Conservation (phyloP, 2,113 vertebrate species). For the Rhinoderma darwinii region DNA sequence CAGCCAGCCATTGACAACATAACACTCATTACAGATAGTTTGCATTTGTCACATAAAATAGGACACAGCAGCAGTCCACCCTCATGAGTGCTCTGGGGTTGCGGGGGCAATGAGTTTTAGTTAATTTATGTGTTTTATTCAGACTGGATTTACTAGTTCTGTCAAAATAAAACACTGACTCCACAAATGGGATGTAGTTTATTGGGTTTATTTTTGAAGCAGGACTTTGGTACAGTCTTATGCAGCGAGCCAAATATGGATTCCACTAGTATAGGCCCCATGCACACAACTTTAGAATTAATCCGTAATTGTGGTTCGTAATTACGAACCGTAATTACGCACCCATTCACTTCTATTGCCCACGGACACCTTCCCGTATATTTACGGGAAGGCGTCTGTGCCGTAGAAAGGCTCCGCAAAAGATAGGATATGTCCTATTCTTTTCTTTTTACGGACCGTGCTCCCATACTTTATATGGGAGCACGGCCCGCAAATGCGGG, state of each 20-base stretch:
- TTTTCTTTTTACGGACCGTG: too few relatives aligned
- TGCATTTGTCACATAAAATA: slow-evolving; percentile 36
- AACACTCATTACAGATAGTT: slow-evolving; percentile 1
- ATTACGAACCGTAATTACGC: too few relatives aligned
- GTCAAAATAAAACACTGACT: background rate
- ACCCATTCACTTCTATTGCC: too few relatives aligned
- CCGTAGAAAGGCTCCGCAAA: too few relatives aligned
- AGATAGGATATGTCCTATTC: too few relatives aligned
- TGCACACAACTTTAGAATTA: too few relatives aligned
- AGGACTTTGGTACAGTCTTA: background rate
- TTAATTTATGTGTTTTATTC: background rate
- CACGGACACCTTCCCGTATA: too few relatives aligned
- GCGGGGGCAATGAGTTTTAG: background rate
- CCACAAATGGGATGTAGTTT: background rate
- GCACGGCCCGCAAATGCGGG: too few relatives aligned
- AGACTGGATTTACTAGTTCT: background rate
- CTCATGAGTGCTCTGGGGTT: background rate
- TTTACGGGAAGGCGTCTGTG: too few relatives aligned
- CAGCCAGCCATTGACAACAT: background rate
- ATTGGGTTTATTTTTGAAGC: background rate
- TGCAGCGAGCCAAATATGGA: background rate
- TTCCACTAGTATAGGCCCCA: background rate
- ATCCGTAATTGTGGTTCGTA: too few relatives aligned
- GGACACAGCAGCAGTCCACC: slow-evolving; percentile 34
- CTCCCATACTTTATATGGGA: too few relatives aligned